These are phyloP conservation scores for Takifugu ocellatus DNA, from an alignment of 2,797 vertebrate genomes.

Conservation along the genomic window DNA sequence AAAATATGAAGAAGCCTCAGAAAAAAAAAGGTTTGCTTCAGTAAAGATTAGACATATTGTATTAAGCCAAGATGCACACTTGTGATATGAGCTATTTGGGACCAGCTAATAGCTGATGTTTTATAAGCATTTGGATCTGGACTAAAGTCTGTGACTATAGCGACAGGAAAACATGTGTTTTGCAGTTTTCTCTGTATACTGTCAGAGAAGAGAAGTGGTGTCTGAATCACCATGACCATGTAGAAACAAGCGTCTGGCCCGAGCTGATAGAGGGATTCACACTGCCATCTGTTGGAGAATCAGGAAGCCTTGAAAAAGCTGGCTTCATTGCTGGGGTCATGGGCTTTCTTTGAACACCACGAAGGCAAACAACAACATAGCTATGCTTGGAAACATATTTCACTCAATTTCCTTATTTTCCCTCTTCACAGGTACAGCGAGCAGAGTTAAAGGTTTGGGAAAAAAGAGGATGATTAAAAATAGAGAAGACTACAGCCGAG, in stretches of 20 bases:
- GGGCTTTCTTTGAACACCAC: constrained; percentile 20
- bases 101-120: neutral
- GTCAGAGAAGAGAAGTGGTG: constrained; percentile 1
- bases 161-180: neutral
- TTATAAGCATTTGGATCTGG: neutral
- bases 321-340: constrained; percentile 5
- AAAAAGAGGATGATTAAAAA: constrained; percentile 23
- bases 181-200: neutral
- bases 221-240: neutral
- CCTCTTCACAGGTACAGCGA: neutral
- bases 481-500: constrained; percentile 3
- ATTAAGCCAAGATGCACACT: no score
- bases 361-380: constrained; percentile 13
- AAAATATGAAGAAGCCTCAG: no score
- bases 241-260: constrained; percentile 7
- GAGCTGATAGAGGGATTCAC: constrained; percentile 50
- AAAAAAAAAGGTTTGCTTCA: neutral
- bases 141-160: neutral
- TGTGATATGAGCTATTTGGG: no score
- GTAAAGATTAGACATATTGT: neutral
- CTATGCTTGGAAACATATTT: constrained; percentile 11
- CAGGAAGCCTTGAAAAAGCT: constrained; percentile 27
- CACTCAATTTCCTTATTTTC: constrained; percentile 6
- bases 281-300: constrained; percentile 74
- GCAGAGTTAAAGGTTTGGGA: constrained; percentile 11